Evolutionary conservation across 1,140 invertebrate species (phyloP), one percentile per base, ranked within the genome.

Genomic region (Pygmarrhopalites habei): DNA sequence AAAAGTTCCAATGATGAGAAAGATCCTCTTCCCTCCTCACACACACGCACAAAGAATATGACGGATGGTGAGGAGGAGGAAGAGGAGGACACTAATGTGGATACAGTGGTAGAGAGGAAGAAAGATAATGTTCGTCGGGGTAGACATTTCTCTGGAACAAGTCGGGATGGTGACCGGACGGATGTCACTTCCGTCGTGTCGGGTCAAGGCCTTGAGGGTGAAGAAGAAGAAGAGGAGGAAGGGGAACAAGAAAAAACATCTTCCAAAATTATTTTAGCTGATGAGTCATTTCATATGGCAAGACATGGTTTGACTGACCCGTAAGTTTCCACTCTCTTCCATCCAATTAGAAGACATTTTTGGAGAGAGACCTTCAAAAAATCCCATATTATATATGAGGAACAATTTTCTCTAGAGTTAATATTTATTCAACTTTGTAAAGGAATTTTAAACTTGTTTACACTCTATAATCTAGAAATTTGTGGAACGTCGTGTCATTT

Each of bases 401-500:
- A 10, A 7, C 17, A 10, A 17, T 39, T 39, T 7, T 17, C 17
- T 39, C 7, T 10, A 39, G 10, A 39, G 17, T 10, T 17, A 39
- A 39, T 10, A 17, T 39, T 39, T 10, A 39, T 39, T 39, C 35
- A 39, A 39, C 17, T 39, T 39, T 10, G 17, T 7, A 39, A 10
- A 17, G 7, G 17, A 39, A 39, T 39, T 39, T 7, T 39, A 10
- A 10, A 39, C 17, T 39, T 10, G 7, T 39, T 39, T 7, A 10
- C 7, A 10, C 7, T 39, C 17, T 39, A 39, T 39, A 17, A 39
- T 51, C 14, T 29, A 66, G 58, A 2, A 66, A 39, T 15, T 21
- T 60, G 5, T 67, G 65, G 65, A 67, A 60, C 46, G 58, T 60
- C 1, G 14, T 64, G 23, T 28, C 35, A 2, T 67, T 53, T 32